phyloP scores from a whole-genome alignment of 2,888 invertebrate genomes.

The Agrotis exclamationis region DNA sequence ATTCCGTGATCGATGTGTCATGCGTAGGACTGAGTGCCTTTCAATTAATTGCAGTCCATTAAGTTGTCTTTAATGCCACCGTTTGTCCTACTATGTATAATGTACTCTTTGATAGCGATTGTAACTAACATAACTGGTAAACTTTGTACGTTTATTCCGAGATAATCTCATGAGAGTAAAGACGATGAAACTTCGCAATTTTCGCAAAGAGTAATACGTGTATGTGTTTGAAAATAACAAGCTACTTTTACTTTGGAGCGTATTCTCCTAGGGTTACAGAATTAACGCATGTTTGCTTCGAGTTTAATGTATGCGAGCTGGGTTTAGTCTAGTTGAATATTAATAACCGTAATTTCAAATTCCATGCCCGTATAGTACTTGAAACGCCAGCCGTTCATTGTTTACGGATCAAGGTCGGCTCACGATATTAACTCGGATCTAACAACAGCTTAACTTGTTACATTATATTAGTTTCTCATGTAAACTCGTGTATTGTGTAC shows the following conservation, averaged over 20 bases:
- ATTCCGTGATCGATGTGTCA: constrained; percentile 61
- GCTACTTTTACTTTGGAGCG: constrained; percentile 33
- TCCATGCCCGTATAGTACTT: constrained; percentile 51
- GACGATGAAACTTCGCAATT: constrained; percentile 48
- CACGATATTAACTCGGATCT: constrained; percentile 50
- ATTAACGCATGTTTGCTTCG: constrained; percentile 43
- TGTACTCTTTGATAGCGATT: constrained; percentile 34
- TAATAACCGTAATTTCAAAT: constrained; percentile 57
- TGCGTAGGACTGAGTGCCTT: constrained; percentile 38
- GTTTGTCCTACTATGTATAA: constrained; percentile 35
- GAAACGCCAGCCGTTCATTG: constrained; percentile 55
- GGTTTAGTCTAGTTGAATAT: constrained; percentile 55
- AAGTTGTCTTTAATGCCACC: constrained; percentile 46
- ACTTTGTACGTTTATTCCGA: constrained; percentile 31
- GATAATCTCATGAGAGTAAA: constrained; percentile 42
- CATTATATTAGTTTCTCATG: constrained; percentile 34
- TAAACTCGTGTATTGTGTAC: constrained; percentile 26
- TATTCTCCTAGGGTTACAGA: constrained; percentile 31
- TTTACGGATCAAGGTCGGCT: constrained; percentile 59
- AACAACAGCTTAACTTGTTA: constrained; percentile 51
- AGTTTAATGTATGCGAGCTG: constrained; percentile 39
- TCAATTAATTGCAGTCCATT: constrained; percentile 50
- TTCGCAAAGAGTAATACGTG: constrained; percentile 24
- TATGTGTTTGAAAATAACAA: constrained; percentile 40
- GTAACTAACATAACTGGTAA: constrained; percentile 22